Evolutionary conservation across 1,140 invertebrate genomes (phyloP).

Genomic region (Drosophila triauraria): DNA sequence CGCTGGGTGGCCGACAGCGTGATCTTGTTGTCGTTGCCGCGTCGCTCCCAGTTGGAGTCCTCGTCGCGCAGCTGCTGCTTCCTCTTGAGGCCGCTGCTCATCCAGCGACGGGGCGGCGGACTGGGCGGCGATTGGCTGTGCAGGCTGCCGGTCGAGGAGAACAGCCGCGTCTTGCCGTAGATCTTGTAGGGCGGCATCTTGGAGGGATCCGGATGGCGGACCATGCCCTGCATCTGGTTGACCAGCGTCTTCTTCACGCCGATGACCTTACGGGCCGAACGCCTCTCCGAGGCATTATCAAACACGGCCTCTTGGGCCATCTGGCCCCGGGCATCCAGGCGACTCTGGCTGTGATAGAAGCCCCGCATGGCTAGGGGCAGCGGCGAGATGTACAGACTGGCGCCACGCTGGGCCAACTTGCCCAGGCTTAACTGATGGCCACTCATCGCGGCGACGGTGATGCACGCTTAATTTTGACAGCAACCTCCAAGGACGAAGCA

Average conservation of each 20-base stretch:
- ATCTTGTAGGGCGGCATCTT: slow-evolving; percentile 35
- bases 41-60: neutral
- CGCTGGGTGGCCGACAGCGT: slow-evolving; percentile 33
- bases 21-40: neutral
- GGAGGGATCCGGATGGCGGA: neutral
- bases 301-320: neutral
- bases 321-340: neutral
- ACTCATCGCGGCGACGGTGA: slow-evolving; percentile 14
- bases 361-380: neutral
- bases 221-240: slow-evolving; percentile 61
- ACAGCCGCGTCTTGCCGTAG: slow-evolving; percentile 41
- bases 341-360: neutral
- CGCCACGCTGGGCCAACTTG: slow-evolving; percentile 22
- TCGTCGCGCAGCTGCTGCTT: neutral
- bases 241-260: slow-evolving; percentile 58
- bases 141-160: slow-evolving; percentile 44
- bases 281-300: neutral
- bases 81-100: neutral
- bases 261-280: slow-evolving; percentile 34
- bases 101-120: neutral
- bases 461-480: slow-evolving; percentile 26
- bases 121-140: neutral
- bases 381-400: neutral
- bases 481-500: neutral
- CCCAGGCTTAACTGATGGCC: slow-evolving; percentile 7